Percentiles rank a stretch among this genome's conserved stretches.
phyloP scores from a whole-genome alignment of 2,888 invertebrate species.

The Hofmannophila pseudospretella region DNA sequence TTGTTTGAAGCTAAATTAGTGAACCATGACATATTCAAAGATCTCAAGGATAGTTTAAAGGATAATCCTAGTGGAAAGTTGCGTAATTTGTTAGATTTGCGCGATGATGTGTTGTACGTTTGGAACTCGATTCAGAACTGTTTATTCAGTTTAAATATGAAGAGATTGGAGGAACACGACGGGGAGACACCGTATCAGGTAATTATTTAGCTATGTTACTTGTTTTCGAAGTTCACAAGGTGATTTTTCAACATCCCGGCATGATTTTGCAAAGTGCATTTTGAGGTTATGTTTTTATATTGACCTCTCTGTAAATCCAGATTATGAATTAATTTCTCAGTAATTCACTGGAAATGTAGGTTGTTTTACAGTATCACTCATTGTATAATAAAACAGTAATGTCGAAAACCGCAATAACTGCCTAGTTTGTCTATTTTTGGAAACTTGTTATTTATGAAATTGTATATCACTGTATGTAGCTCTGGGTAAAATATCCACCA shows the following conservation, averaged over 20 bases:
- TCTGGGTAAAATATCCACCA: too few relatives aligned
- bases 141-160: slow-evolving; percentile 79
- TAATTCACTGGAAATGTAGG: too few relatives aligned
- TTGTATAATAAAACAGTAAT: too few relatives aligned
- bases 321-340: too few relatives aligned
- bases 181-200: slow-evolving; percentile 81
- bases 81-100: slow-evolving; percentile 79
- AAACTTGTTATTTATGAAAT: too few relatives aligned
- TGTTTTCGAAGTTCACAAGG: background rate
- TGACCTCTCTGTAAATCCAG: too few relatives aligned
- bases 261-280: slow-evolving; percentile 13
- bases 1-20: slow-evolving; percentile 78
- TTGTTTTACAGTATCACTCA: too few relatives aligned
- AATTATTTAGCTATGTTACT: slow-evolving; percentile 14
- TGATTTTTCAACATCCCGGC: slow-evolving; percentile 16
- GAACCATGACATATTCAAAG: slow-evolving; percentile 79
- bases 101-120: slow-evolving; percentile 82
- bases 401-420: too few relatives aligned
- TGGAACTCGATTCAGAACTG: slow-evolving; percentile 82
- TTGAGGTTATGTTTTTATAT: slow-evolving; percentile 45
- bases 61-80: slow-evolving; percentile 75
- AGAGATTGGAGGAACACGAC: slow-evolving; percentile 60
- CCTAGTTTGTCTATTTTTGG: too few relatives aligned
- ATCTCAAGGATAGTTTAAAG: slow-evolving; percentile 72
- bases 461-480: too few relatives aligned